A percentile compares a stretch with the other conserved stretches of the same genome.
Evolutionary conservation across 2,888 invertebrate genomes (phyloP).

Genomic region (Ornithoptera priamus): DNA sequence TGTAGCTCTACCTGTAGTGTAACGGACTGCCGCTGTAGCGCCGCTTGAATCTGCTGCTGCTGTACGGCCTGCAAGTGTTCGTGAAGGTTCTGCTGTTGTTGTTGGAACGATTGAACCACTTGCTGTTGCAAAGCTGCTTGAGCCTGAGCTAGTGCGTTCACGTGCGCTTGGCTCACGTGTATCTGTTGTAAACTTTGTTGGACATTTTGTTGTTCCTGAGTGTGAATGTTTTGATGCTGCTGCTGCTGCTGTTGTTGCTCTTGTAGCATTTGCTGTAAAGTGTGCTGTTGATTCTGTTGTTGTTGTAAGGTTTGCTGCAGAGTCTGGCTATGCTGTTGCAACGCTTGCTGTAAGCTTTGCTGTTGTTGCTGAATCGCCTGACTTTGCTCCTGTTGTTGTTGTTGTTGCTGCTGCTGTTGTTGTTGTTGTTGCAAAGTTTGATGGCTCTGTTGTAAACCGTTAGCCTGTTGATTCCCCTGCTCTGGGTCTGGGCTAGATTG

Average conservation of each 20-base stretch:
- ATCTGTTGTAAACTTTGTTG: conserved; percentile 67
- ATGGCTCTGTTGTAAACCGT: conserved; percentile 68
- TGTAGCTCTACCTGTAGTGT: conserved; percentile 60
- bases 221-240: conserved; percentile 48
- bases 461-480: conserved; percentile 70
- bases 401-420: conserved; percentile 64
- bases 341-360: conserved; percentile 40
- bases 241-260: conserved; percentile 45
- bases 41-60: conserved; percentile 75
- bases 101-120: conserved; percentile 70
- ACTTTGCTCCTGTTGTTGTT: conserved; percentile 49
- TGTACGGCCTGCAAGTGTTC: conserved; percentile 73
- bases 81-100: conserved; percentile 70
- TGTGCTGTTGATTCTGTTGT: conserved; percentile 48
- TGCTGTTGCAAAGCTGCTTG: conserved; percentile 72
- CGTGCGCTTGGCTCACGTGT: conserved; percentile 72
- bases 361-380: conserved; percentile 43
- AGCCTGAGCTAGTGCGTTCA: conserved; percentile 70
- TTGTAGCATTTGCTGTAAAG: conserved; percentile 50
- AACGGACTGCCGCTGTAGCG: conserved; percentile 70
- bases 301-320: conserved; percentile 48
- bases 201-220: conserved; percentile 47
- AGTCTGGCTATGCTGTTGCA: conserved; percentile 50
- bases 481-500: conserved; percentile 71
- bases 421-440: conserved; percentile 65